Conservation (phyloP, 2,797 vertebrate species). For the Enteromius viviparus region DNA sequence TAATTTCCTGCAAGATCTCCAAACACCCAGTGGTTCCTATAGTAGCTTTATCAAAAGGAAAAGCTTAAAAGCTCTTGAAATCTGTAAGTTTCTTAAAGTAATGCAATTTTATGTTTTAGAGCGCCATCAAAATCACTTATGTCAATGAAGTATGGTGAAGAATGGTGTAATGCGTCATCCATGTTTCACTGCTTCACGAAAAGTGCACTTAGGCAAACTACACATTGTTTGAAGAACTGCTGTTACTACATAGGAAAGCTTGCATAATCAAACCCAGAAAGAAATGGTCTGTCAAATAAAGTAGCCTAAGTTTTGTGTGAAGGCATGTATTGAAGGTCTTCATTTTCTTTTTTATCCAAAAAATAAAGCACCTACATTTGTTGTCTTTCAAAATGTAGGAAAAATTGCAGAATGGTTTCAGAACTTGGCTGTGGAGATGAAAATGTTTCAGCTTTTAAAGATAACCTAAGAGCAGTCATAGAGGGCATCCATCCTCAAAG, state of each 20-base stretch:
- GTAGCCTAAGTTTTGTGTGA: neutral
- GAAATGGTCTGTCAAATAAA: neutral
- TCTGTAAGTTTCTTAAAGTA: neutral
- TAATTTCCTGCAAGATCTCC: neutral
- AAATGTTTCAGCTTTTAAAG: constrained; percentile 11
- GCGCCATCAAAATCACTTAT: neutral
- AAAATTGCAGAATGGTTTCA: neutral
- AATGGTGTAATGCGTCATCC: neutral
- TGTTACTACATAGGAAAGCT: neutral
- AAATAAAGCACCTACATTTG: neutral
- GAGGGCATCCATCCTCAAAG: constrained; percentile 22
- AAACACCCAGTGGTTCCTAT: neutral
- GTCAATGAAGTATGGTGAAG: neutral
- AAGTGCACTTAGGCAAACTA: neutral
- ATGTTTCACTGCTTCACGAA: neutral
- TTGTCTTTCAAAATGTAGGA: neutral
- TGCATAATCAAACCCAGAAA: neutral
- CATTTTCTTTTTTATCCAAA: neutral
- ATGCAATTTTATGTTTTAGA: neutral
- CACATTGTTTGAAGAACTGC: neutral
- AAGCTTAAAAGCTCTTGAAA: neutral
- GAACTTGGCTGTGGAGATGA: neutral
- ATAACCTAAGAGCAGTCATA: constrained; percentile 3
- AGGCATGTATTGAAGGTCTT: neutral
- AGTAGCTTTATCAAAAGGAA: neutral